Conservation (phyloP, 2,113 vertebrate genomes). For the Microcebus jonahi region DNA sequence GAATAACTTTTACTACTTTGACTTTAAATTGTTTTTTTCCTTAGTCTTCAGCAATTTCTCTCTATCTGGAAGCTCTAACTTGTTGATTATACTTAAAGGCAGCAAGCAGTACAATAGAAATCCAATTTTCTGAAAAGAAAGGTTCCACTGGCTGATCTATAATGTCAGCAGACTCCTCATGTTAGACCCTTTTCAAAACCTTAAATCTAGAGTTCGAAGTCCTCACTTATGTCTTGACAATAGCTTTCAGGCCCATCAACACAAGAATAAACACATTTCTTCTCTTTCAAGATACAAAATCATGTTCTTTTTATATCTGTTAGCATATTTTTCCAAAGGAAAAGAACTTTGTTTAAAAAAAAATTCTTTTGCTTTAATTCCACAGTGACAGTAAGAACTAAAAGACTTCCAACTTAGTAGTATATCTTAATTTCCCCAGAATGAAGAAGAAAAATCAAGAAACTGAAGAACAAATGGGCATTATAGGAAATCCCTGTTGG, state of each 20-base stretch:
- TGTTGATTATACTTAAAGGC: conserved; percentile 59
- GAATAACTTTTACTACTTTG: conserved; percentile 54
- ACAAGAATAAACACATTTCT: conserved; percentile 43
- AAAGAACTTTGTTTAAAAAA: background rate
- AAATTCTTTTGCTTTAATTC: conserved; percentile 39
- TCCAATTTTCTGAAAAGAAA: conserved; percentile 55
- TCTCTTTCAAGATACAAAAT: conserved; percentile 48
- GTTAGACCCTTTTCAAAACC: conserved; percentile 45
- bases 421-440: conserved; percentile 14
- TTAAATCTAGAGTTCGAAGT: conserved; percentile 57
- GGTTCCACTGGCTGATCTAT: background rate
- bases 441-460: background rate
- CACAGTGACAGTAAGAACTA: background rate
- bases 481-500: background rate
- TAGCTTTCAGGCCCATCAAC: conserved; percentile 30
- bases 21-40: conserved; percentile 61
- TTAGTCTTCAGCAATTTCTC: conserved; percentile 55
- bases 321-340: conserved; percentile 54
- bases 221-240: conserved; percentile 50
- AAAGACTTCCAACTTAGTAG: background rate
- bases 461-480: background rate
- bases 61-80: background rate
- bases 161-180: background rate
- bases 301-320: conserved; percentile 46
- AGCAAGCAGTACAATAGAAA: conserved; percentile 52